Percentiles rank a stretch among this genome's conserved stretches.
Evolutionary conservation across 2,113 vertebrate genomes (phyloP).

Genomic region (Spea bombifrons): DNA sequence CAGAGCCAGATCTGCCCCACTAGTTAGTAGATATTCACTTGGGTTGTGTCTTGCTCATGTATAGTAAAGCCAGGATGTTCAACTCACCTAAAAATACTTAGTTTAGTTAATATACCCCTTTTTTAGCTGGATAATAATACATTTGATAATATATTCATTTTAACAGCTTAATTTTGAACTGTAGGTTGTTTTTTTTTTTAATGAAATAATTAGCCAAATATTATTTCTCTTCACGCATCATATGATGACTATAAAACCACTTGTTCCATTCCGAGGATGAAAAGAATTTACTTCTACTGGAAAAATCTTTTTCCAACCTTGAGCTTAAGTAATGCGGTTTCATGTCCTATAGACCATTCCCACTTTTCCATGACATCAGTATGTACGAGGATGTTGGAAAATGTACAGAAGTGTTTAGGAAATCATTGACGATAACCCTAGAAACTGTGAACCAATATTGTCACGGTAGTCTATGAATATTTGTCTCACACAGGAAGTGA

Average conservation of each 20-base stretch:
- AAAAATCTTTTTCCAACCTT: constrained; percentile 13
- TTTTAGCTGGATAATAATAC: background rate
- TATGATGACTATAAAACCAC: constrained; percentile 8
- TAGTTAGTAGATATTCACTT: no score
- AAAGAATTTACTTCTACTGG: constrained; percentile 18
- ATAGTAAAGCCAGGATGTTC: no score
- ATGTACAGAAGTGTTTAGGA: constrained; percentile 34
- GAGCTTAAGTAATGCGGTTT: background rate
- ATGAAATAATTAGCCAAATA: background rate
- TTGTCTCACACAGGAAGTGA: background rate
- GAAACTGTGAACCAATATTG: constrained; percentile 7
- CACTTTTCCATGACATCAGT: constrained; percentile 21
- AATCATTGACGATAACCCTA: constrained; percentile 31
- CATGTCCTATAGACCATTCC: constrained; percentile 27
- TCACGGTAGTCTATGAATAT: constrained; percentile 7
- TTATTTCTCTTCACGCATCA: background rate
- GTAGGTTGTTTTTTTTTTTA: no score
- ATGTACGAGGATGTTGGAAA: constrained; percentile 16
- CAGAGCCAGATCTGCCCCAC: no score
- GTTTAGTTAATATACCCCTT: background rate
- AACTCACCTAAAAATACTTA: no score
- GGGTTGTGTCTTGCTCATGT: no score
- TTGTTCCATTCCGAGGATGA: background rate
- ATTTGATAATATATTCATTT: background rate
- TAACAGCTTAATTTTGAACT: no score